Percentiles rank a stretch among this genome's conserved stretches.
Conservation (phyloP, 2,888 invertebrate genomes). For the Ichneumoninae sp. region DNA sequence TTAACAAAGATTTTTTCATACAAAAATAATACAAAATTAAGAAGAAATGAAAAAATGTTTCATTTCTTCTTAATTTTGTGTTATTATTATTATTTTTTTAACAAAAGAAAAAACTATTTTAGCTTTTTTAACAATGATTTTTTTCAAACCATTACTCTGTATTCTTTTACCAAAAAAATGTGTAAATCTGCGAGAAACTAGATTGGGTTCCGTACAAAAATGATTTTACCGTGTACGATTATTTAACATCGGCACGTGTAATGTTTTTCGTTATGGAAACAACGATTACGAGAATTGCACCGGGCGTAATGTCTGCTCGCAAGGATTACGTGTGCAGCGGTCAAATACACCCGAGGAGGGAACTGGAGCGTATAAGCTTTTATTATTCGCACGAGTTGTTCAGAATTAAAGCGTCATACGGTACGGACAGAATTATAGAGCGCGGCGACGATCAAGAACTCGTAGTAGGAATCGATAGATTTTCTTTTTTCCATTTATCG, state of each 20-base stretch:
- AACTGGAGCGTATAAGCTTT: background rate
- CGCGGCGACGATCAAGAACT: conserved; percentile 10
- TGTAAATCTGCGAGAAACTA: too few species aligned
- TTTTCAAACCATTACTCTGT: too few species aligned
- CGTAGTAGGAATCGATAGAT: conserved; percentile 4
- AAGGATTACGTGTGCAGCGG: background rate
- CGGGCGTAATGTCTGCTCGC: background rate
- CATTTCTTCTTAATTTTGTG: too few species aligned
- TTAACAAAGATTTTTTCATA: too few species aligned
- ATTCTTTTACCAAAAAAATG: too few species aligned
- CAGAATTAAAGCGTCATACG: background rate
- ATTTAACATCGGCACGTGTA: background rate
- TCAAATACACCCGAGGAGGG: background rate
- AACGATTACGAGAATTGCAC: background rate
- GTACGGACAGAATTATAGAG: background rate
- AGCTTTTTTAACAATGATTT: too few species aligned
- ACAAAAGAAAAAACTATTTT: too few species aligned
- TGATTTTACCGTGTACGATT: background rate
- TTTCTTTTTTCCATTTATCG: background rate
- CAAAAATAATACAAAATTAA: too few species aligned
- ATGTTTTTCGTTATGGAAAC: background rate
- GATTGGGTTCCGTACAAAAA: too few species aligned
- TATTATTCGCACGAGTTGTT: conserved; percentile 6
- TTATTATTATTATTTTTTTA: too few species aligned
- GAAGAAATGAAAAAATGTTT: too few species aligned